Percentiles rank a stretch among this genome's conserved stretches.
Evolutionary conservation across 2,888 invertebrate genomes (phyloP).

Genomic region (Thecophora atra): DNA sequence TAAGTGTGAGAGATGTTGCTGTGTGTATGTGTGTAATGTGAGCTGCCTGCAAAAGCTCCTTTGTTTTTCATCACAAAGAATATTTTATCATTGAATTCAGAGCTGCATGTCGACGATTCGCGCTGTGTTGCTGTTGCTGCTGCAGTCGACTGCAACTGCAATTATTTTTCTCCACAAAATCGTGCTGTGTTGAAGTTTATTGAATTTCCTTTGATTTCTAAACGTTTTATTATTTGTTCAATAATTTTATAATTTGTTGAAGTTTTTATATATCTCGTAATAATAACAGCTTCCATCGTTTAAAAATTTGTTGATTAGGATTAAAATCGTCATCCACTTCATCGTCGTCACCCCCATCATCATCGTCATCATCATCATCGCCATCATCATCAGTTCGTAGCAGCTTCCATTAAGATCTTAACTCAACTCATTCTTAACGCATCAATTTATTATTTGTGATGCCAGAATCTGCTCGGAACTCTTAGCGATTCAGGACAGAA

Average conservation of each 20-base stretch:
- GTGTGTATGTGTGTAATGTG: constrained; percentile 3
- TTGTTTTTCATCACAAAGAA: background rate
- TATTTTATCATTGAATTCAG: background rate
- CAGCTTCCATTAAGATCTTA: background rate
- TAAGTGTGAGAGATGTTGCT: constrained; percentile 1
- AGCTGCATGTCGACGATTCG: background rate
- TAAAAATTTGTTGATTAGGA: no score
- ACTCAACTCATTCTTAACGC: background rate
- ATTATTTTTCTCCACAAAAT: background rate
- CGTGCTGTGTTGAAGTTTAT: background rate
- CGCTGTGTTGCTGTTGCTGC: background rate
- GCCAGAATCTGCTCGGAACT: constrained; percentile 4
- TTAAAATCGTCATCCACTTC: no score
- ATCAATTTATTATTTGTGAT: constrained; percentile 8
- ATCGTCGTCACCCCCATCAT: no score
- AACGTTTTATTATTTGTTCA: no score
- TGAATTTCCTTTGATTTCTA: no score
- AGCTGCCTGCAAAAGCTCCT: background rate
- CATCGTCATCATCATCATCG: no score
- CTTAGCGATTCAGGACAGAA: constrained; percentile 5
- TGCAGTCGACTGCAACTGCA: background rate
- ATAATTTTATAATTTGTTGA: no score
- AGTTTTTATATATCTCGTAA: no score
- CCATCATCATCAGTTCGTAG: background rate
- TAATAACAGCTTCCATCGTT: no score